Base-by-base conservation (phyloP, 1,140 invertebrate genomes). In the Diorhabda sublineata region DNA sequence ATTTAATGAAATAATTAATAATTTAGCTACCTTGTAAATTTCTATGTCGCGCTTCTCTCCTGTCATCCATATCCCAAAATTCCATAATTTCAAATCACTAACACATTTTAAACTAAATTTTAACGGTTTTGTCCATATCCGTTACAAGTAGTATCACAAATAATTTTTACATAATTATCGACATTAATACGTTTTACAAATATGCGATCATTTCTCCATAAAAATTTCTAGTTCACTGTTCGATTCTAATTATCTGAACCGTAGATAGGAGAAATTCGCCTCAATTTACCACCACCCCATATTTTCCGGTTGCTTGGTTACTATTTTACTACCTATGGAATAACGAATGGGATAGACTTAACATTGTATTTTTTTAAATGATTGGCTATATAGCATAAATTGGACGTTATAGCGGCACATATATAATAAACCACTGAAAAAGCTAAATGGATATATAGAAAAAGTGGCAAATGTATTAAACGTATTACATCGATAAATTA, bases 41-140 rank as follows among this genome's bases (percentile, higher is more conserved):
- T 64, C 75, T 61, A 62, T 72, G 69, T 74, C 74, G 73, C 45
- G 68, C 68, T 69, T 78, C 77, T 66, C 78, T 75, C 52, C 73
- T 71, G 67, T 74, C 74, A 66, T 79, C 78, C 78, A 79, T 79
- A 67, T 75, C 77, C 78, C 78, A 79, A 77, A 77, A 78, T 76
- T 79, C 77, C 77, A 79, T 79, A 74, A 72, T 78, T 76, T 57
- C 47, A 41, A 64, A 67, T 65, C 69, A 68, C 52, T 71, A 62
- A 58, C 65, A 71, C 75, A 76, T 76, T n/a, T 69, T 6, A 66
- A 67, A 9, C 42, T 47, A 42, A 64, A 64, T 42, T 61, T 61
- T 61, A 41, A 41, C 11, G 3, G 8, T 43, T 8, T 43, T 42
- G 6, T 42, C 8, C 42, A 61, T 42, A 42, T 11, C 61, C 43